Conservation (phyloP, 2,888 invertebrate genomes). For the Papilio demoleus region DNA sequence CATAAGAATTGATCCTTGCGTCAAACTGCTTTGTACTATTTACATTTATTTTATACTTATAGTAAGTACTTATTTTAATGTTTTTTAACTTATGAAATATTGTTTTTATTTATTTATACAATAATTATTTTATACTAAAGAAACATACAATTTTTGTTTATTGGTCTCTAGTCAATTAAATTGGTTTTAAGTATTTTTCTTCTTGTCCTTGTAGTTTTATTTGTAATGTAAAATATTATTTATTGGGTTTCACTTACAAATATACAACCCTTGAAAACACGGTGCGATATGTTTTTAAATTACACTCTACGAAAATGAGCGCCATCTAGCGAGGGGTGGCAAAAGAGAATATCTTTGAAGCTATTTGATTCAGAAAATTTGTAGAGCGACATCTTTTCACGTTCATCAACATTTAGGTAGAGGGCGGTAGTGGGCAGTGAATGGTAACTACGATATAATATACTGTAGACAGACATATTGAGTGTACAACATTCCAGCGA, state of each 20-base stretch:
- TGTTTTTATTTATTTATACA: no score
- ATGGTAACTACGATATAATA: constrained; percentile 9
- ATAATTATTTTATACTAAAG: no score
- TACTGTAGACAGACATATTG: constrained; percentile 4
- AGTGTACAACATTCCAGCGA: constrained; percentile 16
- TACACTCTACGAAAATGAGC: background rate
- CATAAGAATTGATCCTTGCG: constrained; percentile 20
- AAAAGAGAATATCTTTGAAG: background rate
- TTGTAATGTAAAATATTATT: no score
- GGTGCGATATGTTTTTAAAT: no score
- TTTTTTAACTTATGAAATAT: no score
- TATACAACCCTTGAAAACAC: no score
- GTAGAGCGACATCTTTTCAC: constrained; percentile 31
- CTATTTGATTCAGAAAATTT: background rate
- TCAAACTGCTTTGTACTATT: constrained; percentile 4
- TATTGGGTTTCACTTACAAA: no score
- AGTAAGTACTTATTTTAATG: constrained; percentile 11
- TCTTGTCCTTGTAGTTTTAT: no score
- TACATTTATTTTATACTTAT: background rate
- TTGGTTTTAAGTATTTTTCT: no score
- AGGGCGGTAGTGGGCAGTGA: constrained; percentile 24
- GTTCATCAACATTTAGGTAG: background rate
- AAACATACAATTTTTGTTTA: no score
- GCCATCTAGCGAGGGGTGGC: constrained; percentile 30
- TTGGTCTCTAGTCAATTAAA: no score